These are phyloP conservation scores for Poeciliopsis occidentalis DNA, from an alignment of 2,113 vertebrate species.

Conservation along the genomic window DNA sequence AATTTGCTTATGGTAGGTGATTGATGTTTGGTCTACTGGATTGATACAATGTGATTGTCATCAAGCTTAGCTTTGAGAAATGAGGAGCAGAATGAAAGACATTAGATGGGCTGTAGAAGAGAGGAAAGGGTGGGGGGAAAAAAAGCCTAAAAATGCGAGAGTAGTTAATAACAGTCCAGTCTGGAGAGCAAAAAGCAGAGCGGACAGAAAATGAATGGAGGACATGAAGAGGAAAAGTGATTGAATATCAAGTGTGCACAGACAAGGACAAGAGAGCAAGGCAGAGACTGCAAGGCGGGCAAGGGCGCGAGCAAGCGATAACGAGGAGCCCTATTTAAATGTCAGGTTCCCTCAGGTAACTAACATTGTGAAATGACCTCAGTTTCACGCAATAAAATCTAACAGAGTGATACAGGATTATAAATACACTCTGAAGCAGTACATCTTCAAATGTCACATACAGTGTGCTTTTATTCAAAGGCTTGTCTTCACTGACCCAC, in stretches of 20 bases:
- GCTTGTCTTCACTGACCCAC: constrained; percentile 11
- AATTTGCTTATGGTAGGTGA: background rate
- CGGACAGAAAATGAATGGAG: background rate
- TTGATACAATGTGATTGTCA: background rate
- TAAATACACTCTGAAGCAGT: constrained; percentile 26
- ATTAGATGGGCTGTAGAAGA: background rate
- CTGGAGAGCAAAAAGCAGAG: constrained; percentile 6
- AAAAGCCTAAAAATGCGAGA: background rate
- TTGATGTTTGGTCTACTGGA: background rate
- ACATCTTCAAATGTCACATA: constrained; percentile 6
- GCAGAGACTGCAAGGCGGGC: background rate
- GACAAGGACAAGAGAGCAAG: constrained; percentile 24
- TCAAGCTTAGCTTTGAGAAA: background rate
- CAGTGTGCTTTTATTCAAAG: background rate
- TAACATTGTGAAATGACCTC: constrained; percentile 51
- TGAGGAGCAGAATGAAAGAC: background rate
- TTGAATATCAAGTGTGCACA: constrained; percentile 3
- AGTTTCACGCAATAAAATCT: constrained; percentile 39
- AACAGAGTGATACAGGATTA: constrained; percentile 27
- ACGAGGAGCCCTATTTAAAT: constrained; percentile 57
- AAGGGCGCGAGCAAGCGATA: constrained; percentile 31
- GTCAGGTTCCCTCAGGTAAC: constrained; percentile 58
- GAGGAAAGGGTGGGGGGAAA: background rate
- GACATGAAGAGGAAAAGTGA: constrained; percentile 1
- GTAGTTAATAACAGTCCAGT: constrained; percentile 3